A percentile compares a stretch with the other conserved stretches of the same genome.
Evolutionary conservation across 2,113 vertebrate genomes (phyloP).

Genomic region (Myanophis thanlyinensis): DNA sequence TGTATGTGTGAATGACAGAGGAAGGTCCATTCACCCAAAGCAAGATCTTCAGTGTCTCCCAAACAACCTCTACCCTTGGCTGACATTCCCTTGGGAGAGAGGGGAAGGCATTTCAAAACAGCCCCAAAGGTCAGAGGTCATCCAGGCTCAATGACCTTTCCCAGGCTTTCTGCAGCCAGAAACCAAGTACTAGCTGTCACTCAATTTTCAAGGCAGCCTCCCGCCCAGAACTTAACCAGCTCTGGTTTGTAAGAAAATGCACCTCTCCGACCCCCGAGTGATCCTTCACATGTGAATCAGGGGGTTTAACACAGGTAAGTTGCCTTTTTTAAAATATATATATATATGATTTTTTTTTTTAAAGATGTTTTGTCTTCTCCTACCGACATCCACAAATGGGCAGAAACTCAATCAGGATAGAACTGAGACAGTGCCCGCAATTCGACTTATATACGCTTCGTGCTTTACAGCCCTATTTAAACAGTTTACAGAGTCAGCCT

Average conservation of each 20-base stretch:
- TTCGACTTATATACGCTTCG: too few species aligned
- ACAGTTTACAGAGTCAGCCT: too few species aligned
- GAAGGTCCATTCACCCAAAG: neutral
- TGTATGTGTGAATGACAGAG: neutral
- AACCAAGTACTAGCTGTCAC: fast-evolving
- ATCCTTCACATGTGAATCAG: neutral
- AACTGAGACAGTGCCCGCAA: too few species aligned
- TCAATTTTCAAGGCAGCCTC: neutral
- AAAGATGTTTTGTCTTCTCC: neutral
- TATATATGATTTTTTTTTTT: neutral
- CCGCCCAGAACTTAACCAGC: neutral
- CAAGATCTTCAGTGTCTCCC: neutral
- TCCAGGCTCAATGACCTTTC: neutral
- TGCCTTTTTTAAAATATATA: too few species aligned
- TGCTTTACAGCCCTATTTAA: too few species aligned
- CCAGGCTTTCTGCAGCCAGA: neutral
- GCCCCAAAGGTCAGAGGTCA: neutral
- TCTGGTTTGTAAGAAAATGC: neutral
- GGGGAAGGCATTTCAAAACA: neutral
- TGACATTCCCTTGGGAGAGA: too few species aligned
- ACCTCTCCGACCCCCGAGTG: neutral
- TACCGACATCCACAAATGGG: neutral
- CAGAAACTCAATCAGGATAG: too few species aligned
- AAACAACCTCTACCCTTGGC: neutral
- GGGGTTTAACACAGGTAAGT: neutral